Conservation (phyloP, 1,140 invertebrate species). For the Drosophila serrata region DNA sequence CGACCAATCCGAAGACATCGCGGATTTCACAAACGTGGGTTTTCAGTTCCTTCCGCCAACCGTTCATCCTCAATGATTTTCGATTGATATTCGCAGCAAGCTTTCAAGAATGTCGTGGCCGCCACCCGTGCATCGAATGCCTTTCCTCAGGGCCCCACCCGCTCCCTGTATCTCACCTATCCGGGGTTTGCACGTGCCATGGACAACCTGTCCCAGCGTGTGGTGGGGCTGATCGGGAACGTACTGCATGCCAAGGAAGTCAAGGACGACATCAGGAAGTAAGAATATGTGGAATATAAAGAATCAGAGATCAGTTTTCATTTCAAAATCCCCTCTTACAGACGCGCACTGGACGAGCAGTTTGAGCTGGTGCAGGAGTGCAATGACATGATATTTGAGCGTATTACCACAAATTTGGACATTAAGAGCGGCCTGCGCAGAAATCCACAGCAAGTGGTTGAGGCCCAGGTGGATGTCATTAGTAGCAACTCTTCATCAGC, state of each 20-base stretch:
- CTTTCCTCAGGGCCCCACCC: constrained; percentile 89
- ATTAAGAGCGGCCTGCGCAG: constrained; percentile 88
- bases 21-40: constrained; percentile 59
- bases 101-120: constrained; percentile 85
- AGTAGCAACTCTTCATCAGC: constrained; percentile 63
- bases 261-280: constrained; percentile 87
- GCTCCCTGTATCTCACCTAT: constrained; percentile 90
- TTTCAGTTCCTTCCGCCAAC: too few species aligned
- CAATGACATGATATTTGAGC: constrained; percentile 93
- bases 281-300: not conserved
- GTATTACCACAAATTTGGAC: constrained; percentile 91
- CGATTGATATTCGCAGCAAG: constrained; percentile 33
- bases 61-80: not conserved
- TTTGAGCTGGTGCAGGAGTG: constrained; percentile 91
- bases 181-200: constrained; percentile 89
- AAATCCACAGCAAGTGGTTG: constrained; percentile 86
- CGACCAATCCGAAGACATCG: constrained; percentile 8
- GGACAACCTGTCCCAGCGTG: constrained; percentile 87
- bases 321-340: constrained; percentile 7
- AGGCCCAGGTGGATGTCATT: constrained; percentile 85
- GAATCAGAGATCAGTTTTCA: not conserved
- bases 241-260: constrained; percentile 88
- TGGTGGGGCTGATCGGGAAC: constrained; percentile 86
- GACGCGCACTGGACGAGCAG: constrained; percentile 89
- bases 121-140: constrained; percentile 89